Evolutionary conservation across 1,140 invertebrate genomes (phyloP).

Genomic region (Lasaia peninsularis): DNA sequence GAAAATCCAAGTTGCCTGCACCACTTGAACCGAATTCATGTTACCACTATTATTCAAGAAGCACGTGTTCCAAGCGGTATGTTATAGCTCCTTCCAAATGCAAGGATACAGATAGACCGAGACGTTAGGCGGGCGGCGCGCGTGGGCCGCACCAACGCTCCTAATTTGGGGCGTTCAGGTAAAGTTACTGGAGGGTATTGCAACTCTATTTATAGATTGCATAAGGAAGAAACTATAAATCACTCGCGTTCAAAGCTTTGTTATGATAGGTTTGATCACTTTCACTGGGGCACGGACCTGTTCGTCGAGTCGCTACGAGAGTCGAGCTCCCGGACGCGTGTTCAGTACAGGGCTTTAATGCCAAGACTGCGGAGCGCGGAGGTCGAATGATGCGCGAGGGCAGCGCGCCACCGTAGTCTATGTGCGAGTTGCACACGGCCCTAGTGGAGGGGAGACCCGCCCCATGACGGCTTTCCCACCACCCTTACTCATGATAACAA

Average conservation of each 20-base stretch:
- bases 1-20: constrained; percentile 63
- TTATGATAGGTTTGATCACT: constrained; percentile 48
- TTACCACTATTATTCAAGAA: constrained; percentile 61
- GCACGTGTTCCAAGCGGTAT: constrained; percentile 44
- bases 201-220: constrained; percentile 67
- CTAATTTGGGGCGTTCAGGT: constrained; percentile 76
- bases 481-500: constrained; percentile 15
- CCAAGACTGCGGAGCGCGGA: constrained; percentile 71
- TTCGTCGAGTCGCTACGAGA: constrained; percentile 75
- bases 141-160: constrained; percentile 52
- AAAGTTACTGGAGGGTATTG: constrained; percentile 70
- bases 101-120: constrained; percentile 30
- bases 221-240: constrained; percentile 51
- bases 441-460: constrained; percentile 59
- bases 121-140: constrained; percentile 49
- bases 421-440: constrained; percentile 76
- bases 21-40: constrained; percentile 53
- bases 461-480: constrained; percentile 23
- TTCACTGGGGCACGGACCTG: constrained; percentile 70
- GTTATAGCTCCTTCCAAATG: constrained; percentile 46
- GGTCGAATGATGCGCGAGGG: constrained; percentile 75
- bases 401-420: constrained; percentile 71
- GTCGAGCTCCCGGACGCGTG: constrained; percentile 64
- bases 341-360: constrained; percentile 64
- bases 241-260: constrained; percentile 27